These are phyloP conservation scores for Plectrocnemia conspersa DNA, from an alignment of 1,140 invertebrate species.

Conservation along the genomic window DNA sequence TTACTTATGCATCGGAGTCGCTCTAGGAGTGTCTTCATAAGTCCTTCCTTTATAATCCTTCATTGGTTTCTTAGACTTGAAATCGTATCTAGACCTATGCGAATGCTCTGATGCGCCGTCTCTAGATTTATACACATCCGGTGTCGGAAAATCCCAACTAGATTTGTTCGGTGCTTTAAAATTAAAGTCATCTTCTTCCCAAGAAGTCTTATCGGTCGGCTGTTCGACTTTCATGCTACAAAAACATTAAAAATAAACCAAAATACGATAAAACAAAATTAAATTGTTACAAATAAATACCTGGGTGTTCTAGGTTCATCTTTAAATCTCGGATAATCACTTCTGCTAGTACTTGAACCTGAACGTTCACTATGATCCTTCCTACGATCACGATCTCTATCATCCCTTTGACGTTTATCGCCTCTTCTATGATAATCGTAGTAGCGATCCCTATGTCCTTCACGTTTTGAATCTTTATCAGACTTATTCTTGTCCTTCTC, in stretches of 20 bases:
- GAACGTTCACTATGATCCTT: conserved; percentile 37
- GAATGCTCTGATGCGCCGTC: conserved; percentile 48
- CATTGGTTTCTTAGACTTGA: conserved; percentile 36
- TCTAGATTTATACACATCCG: conserved; percentile 53
- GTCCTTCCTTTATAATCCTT: conserved; percentile 52
- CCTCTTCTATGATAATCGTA: conserved; percentile 36
- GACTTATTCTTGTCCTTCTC: conserved; percentile 45
- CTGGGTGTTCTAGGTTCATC: conserved; percentile 80
- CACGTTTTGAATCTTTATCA: conserved; percentile 37
- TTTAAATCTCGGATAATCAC: conserved; percentile 62
- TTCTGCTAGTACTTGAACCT: conserved; percentile 51
- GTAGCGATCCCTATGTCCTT: conserved; percentile 40
- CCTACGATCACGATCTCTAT: conserved; percentile 44
- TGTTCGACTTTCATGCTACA: conserved; percentile 60
- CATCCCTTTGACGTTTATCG: conserved; percentile 37
- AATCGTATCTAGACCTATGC: conserved; percentile 27
- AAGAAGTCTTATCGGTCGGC: conserved; percentile 69
- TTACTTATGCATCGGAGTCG: conserved; percentile 81
- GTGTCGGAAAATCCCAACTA: conserved; percentile 91
- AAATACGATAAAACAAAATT: not conserved
- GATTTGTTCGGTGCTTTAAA: conserved; percentile 65
- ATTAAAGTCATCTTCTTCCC: conserved; percentile 89
- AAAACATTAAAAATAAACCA: conserved; percentile 12
- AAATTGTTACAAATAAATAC: conserved; percentile 33
- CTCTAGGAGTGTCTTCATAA: conserved; percentile 64